A percentile compares a stretch with the other conserved stretches of the same genome.
phyloP scores from a whole-genome alignment of 2,797 vertebrate species.

The Stomatorhinus walkeri region DNA sequence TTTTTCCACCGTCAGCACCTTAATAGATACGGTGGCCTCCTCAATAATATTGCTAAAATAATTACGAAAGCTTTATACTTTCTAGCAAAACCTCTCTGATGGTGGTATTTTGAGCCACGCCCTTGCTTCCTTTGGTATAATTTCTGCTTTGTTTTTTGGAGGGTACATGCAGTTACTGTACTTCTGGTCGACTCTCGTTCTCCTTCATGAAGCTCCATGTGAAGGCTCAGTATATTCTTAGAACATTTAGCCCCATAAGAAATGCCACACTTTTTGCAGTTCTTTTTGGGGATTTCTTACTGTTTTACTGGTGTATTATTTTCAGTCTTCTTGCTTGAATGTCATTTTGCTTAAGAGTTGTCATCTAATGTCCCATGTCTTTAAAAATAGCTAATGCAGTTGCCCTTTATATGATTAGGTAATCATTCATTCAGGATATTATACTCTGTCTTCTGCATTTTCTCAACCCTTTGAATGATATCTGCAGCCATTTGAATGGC shows the following conservation, averaged over 20 bases:
- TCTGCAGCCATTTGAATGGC: neutral
- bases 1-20: neutral
- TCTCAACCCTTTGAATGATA: slow-evolving; percentile 10
- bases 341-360: slow-evolving; percentile 9
- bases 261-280: neutral
- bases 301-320: neutral
- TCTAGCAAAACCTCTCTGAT: neutral
- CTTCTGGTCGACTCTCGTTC: neutral
- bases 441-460: slow-evolving; percentile 9
- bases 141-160: neutral
- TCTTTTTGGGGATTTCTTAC: slow-evolving; percentile 3
- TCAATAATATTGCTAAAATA: neutral
- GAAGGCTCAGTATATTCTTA: neutral
- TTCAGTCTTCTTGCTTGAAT: slow-evolving; percentile 14
- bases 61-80: neutral
- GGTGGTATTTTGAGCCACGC: neutral
- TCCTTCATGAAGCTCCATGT: neutral
- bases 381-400: neutral
- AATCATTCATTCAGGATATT: slow-evolving; percentile 19
- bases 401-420: slow-evolving; percentile 15
- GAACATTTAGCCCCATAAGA: neutral
- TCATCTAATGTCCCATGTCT: neutral
- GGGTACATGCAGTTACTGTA: neutral
- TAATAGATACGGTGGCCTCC: neutral
- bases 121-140: neutral